Evolutionary conservation across 2,888 invertebrate genomes (phyloP).

Genomic region (Autographa pulchrina): DNA sequence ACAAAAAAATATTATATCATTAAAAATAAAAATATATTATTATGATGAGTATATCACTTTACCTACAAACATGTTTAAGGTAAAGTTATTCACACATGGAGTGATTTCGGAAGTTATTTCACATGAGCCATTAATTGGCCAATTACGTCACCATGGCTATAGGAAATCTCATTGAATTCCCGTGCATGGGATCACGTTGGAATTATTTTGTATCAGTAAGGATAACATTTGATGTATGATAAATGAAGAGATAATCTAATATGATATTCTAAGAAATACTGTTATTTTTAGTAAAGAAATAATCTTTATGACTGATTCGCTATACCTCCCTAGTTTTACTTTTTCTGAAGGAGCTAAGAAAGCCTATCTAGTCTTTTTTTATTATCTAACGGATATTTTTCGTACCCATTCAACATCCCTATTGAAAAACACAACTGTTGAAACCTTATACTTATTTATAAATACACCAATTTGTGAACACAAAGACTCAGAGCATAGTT

Average conservation of each 20-base stretch:
- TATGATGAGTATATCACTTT: background rate
- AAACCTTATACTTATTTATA: no score
- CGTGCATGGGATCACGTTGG: background rate
- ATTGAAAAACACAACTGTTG: no score
- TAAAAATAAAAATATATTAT: no score
- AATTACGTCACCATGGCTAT: constrained; percentile 49
- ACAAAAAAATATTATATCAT: background rate
- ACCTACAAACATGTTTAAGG: constrained; percentile 8
- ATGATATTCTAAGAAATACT: no score
- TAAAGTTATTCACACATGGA: constrained; percentile 14
- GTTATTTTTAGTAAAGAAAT: background rate
- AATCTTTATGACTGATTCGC: background rate
- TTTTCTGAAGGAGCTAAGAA: no score
- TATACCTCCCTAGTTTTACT: no score
- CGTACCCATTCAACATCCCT: no score
- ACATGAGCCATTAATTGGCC: constrained; percentile 36
- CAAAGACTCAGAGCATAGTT: no score
- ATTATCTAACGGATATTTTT: no score
- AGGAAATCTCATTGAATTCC: constrained; percentile 24
- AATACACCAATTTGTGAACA: no score
- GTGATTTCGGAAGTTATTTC: constrained; percentile 29
- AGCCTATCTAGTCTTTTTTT: no score
- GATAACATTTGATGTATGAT: background rate
- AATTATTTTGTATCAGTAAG: background rate
- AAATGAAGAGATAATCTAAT: background rate